These are phyloP conservation scores for Egretta garzetta DNA, from an alignment of 2,113 vertebrate genomes.

Conservation along the genomic window DNA sequence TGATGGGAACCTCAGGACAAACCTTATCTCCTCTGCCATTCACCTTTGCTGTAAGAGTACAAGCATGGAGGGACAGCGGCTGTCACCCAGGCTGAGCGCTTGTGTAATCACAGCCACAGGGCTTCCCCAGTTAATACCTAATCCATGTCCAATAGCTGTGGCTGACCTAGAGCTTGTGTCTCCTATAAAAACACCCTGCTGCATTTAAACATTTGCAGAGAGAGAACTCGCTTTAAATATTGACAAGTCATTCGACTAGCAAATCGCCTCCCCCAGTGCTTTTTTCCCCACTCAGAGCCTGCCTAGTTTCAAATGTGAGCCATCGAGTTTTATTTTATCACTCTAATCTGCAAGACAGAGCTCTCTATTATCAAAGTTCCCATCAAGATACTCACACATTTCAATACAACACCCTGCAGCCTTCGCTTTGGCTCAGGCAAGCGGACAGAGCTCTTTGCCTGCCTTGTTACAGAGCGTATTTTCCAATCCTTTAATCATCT, in stretches of 20 bases:
- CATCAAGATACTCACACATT: not conserved
- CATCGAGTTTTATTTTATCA: not conserved
- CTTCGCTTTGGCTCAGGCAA: not conserved
- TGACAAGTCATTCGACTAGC: not conserved
- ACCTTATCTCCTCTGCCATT: not conserved
- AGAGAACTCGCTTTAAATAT: not conserved
- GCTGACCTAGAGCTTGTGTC: not conserved
- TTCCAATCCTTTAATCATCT: slow-evolving; percentile 24
- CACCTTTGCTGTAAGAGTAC: not conserved
- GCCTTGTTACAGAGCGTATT: not conserved
- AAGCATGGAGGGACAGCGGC: not conserved
- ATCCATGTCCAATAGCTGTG: slow-evolving; percentile 1
- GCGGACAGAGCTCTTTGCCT: not conserved
- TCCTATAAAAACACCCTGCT: not conserved
- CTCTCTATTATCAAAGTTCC: not conserved
- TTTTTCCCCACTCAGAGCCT: not conserved
- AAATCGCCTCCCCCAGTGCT: not conserved
- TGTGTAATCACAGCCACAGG: slow-evolving; percentile 22
- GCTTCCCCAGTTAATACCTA: slow-evolving; percentile 56
- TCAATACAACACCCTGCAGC: not conserved
- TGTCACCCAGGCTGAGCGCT: not conserved
- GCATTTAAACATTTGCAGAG: not conserved
- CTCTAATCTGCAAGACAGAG: slow-evolving; percentile 4
- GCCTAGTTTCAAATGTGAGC: not conserved
- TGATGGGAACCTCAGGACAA: not conserved